Evolutionary conservation across 30 jellyfish, hydroid and myxozoan genomes (phyloP).

Genomic region (Kudoa iwatai): DNA sequence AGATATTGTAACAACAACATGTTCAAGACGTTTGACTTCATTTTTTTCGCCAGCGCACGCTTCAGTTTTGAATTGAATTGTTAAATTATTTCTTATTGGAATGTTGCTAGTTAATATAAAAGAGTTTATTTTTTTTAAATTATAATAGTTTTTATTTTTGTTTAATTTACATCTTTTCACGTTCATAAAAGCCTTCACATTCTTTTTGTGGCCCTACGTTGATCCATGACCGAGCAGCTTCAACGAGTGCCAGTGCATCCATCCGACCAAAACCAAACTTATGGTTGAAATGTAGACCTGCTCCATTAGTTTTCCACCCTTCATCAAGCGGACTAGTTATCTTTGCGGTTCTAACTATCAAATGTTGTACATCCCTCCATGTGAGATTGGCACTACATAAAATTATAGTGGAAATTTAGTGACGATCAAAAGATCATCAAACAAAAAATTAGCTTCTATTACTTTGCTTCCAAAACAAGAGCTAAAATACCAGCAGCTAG

Average conservation of each 20-base stretch:
- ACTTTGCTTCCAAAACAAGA: constrained; percentile 70
- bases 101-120: constrained; percentile 12
- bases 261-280: constrained; percentile 81
- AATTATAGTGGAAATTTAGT: neutral
- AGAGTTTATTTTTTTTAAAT: neutral
- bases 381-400: constrained; percentile 20
- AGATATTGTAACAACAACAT: constrained; percentile 40
- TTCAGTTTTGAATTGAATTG: constrained; percentile 21
- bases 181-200: constrained; percentile 6
- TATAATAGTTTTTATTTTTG: neutral
- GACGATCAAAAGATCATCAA: neutral
- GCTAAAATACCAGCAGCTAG: constrained; percentile 97
- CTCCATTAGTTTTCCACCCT: constrained; percentile 94
- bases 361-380: constrained; percentile 90
- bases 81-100: constrained; percentile 15
- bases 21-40: constrained; percentile 40
- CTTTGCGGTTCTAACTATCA: constrained; percentile 67
- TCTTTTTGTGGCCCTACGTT: constrained; percentile 27
- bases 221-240: constrained; percentile 26
- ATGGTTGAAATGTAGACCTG: constrained; percentile 86
- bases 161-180: neutral
- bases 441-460: constrained; percentile 1
- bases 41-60: constrained; percentile 1
- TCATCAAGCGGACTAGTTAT: constrained; percentile 96
- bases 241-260: constrained; percentile 69